Base-by-base conservation (phyloP, 2,888 invertebrate genomes). In the Sminthurinus aureus region DNA sequence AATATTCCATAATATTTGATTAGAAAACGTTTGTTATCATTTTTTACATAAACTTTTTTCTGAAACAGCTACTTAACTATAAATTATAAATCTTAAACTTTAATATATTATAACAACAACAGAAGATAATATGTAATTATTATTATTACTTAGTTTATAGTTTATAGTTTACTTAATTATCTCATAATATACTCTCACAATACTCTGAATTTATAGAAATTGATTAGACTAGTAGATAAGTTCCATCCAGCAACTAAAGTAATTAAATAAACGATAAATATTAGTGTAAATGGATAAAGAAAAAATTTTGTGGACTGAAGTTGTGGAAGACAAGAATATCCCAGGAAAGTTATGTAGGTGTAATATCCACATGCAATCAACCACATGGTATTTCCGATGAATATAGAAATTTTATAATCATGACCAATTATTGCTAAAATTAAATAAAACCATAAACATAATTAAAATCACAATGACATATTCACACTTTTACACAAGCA, bases 321-420 rank as follows among this genome's bases (percentile, higher is more conserved):
- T 90, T 96, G 95, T 67, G 96, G 95, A 85, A 98, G 92, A 90
- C 96, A 96, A 96, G 92, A 81, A 90, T 98, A 99, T 88, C 99
- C 99, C 84, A 99, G 92, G 91, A 99, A 99, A 64, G 98, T 98
- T 89, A 99, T 98, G 91, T 99, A 99, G 86, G 98, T 92, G 90
- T 99, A 99, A 91, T 99, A 99, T 84, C 94, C 92, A 85, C 96
- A 92, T 8, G 97, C 96, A 64, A 97, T 93, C 83, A 98, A 92
- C 98, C 98, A 99, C 89, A 98, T 94, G 0, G 96, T 93, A 91
- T 99, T 99, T 78, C 98, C 87, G 87, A 98, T 91, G 75, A 98
- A 92, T 86, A 94, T 93, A 0, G 97, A 94, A 38, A 97, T 90
- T 90, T 96, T 95, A 90, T 94, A 93, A 71, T 94, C 93, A 87